Base-by-base conservation (phyloP, 2,113 vertebrate species). In the Turdus rufiventris region DNA sequence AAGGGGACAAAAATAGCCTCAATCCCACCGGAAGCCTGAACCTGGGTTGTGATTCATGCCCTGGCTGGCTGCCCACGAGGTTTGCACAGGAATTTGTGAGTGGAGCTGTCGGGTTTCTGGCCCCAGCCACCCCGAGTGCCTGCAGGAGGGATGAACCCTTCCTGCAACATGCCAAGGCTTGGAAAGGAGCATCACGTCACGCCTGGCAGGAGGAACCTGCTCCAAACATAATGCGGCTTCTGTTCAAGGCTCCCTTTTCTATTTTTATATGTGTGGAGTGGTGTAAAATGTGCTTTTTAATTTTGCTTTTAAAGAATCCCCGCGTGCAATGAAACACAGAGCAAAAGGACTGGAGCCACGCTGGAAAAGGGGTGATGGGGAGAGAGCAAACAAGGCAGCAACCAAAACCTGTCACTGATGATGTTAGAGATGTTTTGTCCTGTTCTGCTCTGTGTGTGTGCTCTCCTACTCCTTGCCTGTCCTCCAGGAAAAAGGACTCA, bases 231-330 rank as follows among this genome's bases (percentile, higher is more conserved):
- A 88, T 26, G 70, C 9, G 4, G 83, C 91, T 94, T 88, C 93
- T 96, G 81, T 92, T 94, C 67, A 89, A 91, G 79, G 85, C 63
- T 92, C 65, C 67, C 86, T 89, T 87, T 67, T 53, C 86, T 92
- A 53, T 57, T 87, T 93, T 81, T 58, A 28, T 19, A 4, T 5
- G 9, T 25, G 42, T 5, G 16, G 68, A 63, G 63, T 42, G 23
- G 66, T 53, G 47, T 36, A 63, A 93, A 89, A 93, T 26, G 25
- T 48, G 50, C 5, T 29, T 61, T 89, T 86, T 33, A 8, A 12
- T 89, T 65, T 63, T 71, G 45, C 53, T 68, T 29, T 36, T 58
- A 54, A 75, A 61, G 51, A 45, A 45, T 20, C 4, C 4, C 5
- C 12, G 7, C 40, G 4, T 19, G 23, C 13, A 45, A 2, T 12